phyloP scores from a whole-genome alignment of 2,797 vertebrate species.

The Potorous gilbertii region DNA sequence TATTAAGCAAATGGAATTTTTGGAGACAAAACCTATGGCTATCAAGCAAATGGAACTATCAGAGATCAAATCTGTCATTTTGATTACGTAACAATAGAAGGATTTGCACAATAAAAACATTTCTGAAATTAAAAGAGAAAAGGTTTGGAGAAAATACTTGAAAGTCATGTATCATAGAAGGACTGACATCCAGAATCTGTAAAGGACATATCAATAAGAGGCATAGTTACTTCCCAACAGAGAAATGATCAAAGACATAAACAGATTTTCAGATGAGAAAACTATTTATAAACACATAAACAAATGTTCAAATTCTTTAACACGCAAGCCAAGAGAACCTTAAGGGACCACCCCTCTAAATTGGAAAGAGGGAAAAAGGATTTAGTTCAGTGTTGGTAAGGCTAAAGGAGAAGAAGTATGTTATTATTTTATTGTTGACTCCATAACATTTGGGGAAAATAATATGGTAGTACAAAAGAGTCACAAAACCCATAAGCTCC shows the following conservation, averaged over 20 bases:
- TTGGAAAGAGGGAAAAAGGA: not conserved
- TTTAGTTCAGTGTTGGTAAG: not conserved
- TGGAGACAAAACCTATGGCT: no score
- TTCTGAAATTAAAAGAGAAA: not conserved
- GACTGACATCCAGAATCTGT: not conserved
- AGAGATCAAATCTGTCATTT: not conserved
- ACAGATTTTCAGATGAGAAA: not conserved
- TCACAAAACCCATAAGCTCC: not conserved
- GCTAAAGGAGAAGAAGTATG: not conserved
- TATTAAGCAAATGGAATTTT: not conserved
- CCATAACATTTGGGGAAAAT: not conserved
- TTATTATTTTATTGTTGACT: not conserved
- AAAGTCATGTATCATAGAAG: not conserved
- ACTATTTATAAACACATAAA: not conserved
- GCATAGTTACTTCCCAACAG: not conserved
- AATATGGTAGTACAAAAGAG: not conserved
- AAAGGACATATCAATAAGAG: not conserved
- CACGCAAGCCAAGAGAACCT: not conserved
- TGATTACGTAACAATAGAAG: not conserved
- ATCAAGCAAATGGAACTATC: no score
- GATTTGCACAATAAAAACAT: not conserved
- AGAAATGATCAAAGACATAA: not conserved
- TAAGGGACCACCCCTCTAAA: not conserved
- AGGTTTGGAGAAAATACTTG: not conserved
- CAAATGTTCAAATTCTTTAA: not conserved